Conservation (phyloP, 2,888 invertebrate genomes). For the Eueremaeus valkanovi region DNA sequence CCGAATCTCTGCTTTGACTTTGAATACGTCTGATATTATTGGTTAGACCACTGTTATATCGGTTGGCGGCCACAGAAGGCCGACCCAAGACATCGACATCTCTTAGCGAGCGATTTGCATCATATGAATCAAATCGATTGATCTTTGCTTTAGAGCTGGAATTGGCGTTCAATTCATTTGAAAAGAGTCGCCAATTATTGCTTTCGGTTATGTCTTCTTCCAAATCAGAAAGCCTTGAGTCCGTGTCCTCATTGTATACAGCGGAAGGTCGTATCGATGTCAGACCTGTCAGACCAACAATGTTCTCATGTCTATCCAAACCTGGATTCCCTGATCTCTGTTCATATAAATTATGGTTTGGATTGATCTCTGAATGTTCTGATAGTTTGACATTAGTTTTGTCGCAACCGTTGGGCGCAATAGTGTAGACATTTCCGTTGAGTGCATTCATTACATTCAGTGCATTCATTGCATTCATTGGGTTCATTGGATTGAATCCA, state of each 20-base stretch:
- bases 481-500: no score
- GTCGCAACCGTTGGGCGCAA: constrained; percentile 22
- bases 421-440: constrained; percentile 28
- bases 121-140: constrained; percentile 3
- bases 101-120: background rate
- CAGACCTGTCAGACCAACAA: background rate
- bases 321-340: background rate
- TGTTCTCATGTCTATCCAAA: background rate
- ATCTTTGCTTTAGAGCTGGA: background rate
- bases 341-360: constrained; percentile 13
- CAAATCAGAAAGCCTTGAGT: constrained; percentile 44
- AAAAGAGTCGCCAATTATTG: constrained; percentile 33
- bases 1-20: constrained; percentile 15
- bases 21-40: background rate
- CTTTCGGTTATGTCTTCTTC: constrained; percentile 37
- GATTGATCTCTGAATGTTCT: constrained; percentile 16
- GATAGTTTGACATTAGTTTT: constrained; percentile 25
- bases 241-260: constrained; percentile 39
- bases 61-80: background rate
- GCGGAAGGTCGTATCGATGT: background rate
- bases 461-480: no score
- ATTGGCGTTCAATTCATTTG: constrained; percentile 6
- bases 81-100: background rate
- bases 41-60: background rate
- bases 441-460: no score